Percentiles rank a stretch among this genome's conserved stretches.
Evolutionary conservation across 2,888 invertebrate genomes (phyloP).

Genomic region (Drosophila neonasuta): DNA sequence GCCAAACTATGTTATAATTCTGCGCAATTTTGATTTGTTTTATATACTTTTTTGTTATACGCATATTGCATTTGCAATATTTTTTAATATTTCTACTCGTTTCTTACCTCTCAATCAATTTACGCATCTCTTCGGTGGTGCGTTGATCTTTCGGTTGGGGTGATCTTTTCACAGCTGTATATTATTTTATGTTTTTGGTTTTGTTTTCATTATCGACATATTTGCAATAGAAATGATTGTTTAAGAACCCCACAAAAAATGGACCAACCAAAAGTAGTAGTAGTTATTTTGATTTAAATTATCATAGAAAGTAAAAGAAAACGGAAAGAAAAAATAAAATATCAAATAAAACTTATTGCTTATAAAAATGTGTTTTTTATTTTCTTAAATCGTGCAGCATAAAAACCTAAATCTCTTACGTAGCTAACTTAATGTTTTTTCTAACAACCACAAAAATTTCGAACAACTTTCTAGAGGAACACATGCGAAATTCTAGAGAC

Average conservation of each 20-base stretch:
- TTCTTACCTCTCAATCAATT: slow-evolving; percentile 96
- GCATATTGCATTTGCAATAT: slow-evolving; percentile 8
- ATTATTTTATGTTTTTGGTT: slow-evolving; percentile 36
- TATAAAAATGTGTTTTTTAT: not conserved
- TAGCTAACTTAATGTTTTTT: slow-evolving; percentile 19
- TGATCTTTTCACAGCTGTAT: slow-evolving; percentile 85
- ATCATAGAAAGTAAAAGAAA: slow-evolving; percentile 49
- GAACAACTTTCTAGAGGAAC: slow-evolving; percentile 27
- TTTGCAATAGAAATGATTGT: slow-evolving; percentile 50
- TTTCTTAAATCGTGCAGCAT: slow-evolving; percentile 15
- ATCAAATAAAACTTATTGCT: slow-evolving; percentile 27
- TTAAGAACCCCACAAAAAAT: slow-evolving; percentile 53
- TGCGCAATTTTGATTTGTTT: slow-evolving; percentile 45
- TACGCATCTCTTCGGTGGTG: slow-evolving; percentile 98
- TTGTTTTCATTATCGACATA: slow-evolving; percentile 26
- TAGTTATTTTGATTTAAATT: slow-evolving; percentile 26
- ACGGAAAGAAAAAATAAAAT: slow-evolving; percentile 50
- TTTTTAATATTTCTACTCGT: slow-evolving; percentile 26
- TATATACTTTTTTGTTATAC: slow-evolving; percentile 8
- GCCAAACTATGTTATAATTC: slow-evolving; percentile 8
- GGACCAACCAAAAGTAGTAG: slow-evolving; percentile 46
- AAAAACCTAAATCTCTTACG: slow-evolving; percentile 3
- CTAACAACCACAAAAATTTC: slow-evolving; percentile 19
- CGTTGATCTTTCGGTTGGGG: slow-evolving; percentile 93
- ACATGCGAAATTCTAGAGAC: slow-evolving; percentile 58